Conservation (phyloP, 2,113 vertebrate genomes). For the Cyrtonyx montezumae region DNA sequence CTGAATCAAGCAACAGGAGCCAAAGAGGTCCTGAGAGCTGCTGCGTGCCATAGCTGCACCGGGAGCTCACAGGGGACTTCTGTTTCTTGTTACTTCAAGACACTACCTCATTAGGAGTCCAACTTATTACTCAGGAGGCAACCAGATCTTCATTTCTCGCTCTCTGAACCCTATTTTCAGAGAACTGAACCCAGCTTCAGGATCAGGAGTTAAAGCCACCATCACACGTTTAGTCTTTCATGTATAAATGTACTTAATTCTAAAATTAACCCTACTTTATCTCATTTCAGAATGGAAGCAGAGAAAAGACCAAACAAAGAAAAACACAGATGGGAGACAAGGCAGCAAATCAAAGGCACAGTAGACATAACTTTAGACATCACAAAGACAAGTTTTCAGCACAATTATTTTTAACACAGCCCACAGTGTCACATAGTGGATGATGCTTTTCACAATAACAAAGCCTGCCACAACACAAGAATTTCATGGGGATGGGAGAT, state of each 20-base stretch:
- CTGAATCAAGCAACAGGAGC: background rate
- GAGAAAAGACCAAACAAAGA: background rate
- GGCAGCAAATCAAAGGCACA: background rate
- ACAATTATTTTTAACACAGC: conserved; percentile 10
- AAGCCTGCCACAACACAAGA: background rate
- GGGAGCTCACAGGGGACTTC: background rate
- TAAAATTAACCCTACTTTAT: background rate
- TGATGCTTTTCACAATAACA: conserved; percentile 12
- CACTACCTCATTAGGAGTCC: background rate
- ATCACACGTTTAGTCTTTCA: background rate
- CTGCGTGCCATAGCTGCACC: background rate
- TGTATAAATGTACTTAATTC: background rate
- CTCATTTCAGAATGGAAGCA: background rate
- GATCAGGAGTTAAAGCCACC: background rate
- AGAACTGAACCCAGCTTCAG: background rate
- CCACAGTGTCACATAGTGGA: background rate
- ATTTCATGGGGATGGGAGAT: background rate
- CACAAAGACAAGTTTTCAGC: background rate
- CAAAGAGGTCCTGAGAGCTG: background rate
- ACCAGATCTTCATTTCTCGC: background rate
- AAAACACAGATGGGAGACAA: background rate
- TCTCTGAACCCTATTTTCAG: background rate
- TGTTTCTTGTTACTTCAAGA: background rate
- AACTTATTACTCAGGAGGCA: background rate
- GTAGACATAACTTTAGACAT: background rate